These are phyloP conservation scores for Acleris emargana DNA, from an alignment of 2,888 invertebrate genomes.

Conservation along the genomic window DNA sequence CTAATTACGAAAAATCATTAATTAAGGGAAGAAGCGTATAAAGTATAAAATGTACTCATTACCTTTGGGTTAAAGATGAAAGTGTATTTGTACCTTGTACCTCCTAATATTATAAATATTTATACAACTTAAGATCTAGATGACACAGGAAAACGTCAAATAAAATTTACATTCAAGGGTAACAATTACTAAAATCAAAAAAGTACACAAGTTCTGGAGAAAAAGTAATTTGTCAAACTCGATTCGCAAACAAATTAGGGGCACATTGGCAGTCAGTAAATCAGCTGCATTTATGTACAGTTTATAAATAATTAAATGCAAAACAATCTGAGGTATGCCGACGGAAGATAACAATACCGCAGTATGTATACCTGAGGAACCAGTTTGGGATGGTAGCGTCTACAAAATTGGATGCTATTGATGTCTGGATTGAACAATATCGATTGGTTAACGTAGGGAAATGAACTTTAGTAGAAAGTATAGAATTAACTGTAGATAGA, in stretches of 20 bases:
- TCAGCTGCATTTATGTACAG: slow-evolving; percentile 45
- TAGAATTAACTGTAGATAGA: too few species aligned
- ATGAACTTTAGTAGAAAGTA: too few species aligned
- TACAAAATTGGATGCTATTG: slow-evolving; percentile 45
- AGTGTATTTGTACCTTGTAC: too few species aligned
- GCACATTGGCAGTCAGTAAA: slow-evolving; percentile 66
- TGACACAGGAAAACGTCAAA: too few species aligned
- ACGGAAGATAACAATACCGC: slow-evolving; percentile 65
- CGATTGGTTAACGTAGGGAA: too few species aligned
- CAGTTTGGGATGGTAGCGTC: slow-evolving; percentile 61
- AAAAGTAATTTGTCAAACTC: slow-evolving; percentile 55
- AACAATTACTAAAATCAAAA: not conserved
- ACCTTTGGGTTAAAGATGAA: too few species aligned
- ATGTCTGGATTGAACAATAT: not conserved
- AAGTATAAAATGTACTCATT: too few species aligned
- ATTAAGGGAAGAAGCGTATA: too few species aligned
- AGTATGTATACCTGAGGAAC: slow-evolving; percentile 61
- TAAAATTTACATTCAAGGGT: too few species aligned
- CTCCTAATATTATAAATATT: too few species aligned
- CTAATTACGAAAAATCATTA: too few species aligned
- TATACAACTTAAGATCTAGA: too few species aligned
- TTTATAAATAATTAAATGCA: slow-evolving; percentile 60
- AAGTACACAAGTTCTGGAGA: slow-evolving; percentile 14
- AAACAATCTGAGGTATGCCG: slow-evolving; percentile 69
- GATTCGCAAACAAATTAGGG: slow-evolving; percentile 51